Base-by-base conservation (phyloP, 1,140 invertebrate species). In the Fopius arisanus region DNA sequence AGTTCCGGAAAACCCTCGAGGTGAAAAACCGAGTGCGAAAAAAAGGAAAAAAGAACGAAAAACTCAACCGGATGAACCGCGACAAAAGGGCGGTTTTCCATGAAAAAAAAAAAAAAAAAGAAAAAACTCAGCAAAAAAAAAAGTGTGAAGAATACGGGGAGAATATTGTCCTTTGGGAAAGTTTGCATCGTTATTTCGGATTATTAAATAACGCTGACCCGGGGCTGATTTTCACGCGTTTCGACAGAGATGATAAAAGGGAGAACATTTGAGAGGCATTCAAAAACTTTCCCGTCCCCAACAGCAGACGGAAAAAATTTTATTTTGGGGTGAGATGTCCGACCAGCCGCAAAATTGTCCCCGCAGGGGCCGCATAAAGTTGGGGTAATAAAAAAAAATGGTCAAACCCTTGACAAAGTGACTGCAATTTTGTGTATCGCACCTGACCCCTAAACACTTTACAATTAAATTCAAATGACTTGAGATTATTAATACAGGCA, bases 181-280 rank as follows among this genome's bases (percentile, higher is more conserved):
- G 73, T 80, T 80, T 79, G 77, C 79, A 79, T 78, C 77, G 78
- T 81, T 80, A 80, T 79, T 81, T 76, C 71, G 68, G 79, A 72
- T 81, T 81, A 81, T 81, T 81, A 79, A 81, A 80, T 80, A 81
- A 79, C 79, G 54, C 21, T 76, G 72, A 77, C 48, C 75, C 66
- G 26, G 66, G 37, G 70, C 70, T 65, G 70, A 65, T 72, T 65
- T 62, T 37, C 59, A 28, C 51, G 54, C 29, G 62, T 62, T 41
- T 37, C 14, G 31, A 23, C 66, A 41, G 1, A 43, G 19, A 37
- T 65, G 65, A 68, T 73, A 68, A 73, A 73, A 51, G 48, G 51
- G 67, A 73, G 29, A 70, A 70, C 43, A 41, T 65, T 69, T 14
- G 21, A n/a, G 10, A 16, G 41, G 41, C 3, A 43, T 43, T 43